Conservation (phyloP, 1,140 invertebrate species). For the Calephelis virginiensis region DNA sequence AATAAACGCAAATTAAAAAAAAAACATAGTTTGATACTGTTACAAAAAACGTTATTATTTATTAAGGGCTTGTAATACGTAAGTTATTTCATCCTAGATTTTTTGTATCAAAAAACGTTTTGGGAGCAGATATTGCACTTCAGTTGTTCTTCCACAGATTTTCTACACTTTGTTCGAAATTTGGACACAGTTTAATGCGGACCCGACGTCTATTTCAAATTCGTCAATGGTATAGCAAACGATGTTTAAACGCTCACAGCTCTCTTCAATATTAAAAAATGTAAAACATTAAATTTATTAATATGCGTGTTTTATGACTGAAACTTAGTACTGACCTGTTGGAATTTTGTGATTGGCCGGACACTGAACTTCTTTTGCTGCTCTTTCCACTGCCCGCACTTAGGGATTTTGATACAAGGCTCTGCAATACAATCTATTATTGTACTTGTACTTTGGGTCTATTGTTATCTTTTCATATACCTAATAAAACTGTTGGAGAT, state of each 20-base stretch:
- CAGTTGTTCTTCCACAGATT: too few relatives aligned
- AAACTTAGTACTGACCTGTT: conserved; percentile 57
- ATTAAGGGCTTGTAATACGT: too few relatives aligned
- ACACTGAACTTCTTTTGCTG: conserved; percentile 69
- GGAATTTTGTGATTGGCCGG: conserved; percentile 64
- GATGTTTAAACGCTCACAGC: conserved; percentile 18
- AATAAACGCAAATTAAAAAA: too few relatives aligned
- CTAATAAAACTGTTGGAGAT: too few relatives aligned
- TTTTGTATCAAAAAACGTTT: too few relatives aligned
- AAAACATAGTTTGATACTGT: too few relatives aligned
- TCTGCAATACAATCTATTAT: conserved; percentile 44
- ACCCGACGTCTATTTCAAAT: not conserved
- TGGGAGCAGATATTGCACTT: too few relatives aligned
- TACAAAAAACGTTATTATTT: too few relatives aligned
- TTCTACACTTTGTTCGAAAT: not conserved
- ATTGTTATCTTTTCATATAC: not conserved
- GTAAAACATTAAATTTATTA: conserved; percentile 12
- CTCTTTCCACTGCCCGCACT: conserved; percentile 66
- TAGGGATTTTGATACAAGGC: conserved; percentile 69
- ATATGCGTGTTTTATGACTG: conserved; percentile 22
- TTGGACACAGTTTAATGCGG: not conserved
- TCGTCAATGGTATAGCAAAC: conserved; percentile 5
- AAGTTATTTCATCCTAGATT: too few relatives aligned
- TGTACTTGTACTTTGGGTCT: not conserved
- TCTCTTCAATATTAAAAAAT: conserved; percentile 20